Evolutionary conservation across 2,888 invertebrate species (phyloP).

Genomic region (Caenorhabditis afra): DNA sequence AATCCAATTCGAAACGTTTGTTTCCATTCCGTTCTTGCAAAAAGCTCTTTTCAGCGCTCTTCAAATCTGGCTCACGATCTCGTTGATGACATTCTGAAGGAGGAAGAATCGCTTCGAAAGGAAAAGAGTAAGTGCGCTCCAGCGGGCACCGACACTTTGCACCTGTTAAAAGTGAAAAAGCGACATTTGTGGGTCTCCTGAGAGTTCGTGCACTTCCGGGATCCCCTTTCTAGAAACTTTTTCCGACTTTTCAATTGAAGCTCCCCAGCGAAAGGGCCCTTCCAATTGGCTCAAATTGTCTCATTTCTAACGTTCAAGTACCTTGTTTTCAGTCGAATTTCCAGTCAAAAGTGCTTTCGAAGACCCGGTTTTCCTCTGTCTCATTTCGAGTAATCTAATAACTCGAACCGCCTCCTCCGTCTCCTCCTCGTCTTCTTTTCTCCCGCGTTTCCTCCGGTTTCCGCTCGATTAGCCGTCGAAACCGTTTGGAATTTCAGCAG

Average conservation of each 20-base stretch:
- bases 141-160: background rate
- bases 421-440: conserved; percentile 22
- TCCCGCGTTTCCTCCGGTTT: background rate
- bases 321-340: no score
- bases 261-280: background rate
- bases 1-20: conserved; percentile 41
- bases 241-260: background rate
- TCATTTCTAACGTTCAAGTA: no score
- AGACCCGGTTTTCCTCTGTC: conserved; percentile 21
- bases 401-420: conserved; percentile 10
- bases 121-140: no score
- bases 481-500: background rate
- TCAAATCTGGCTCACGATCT: no score
- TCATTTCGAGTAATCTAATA: conserved; percentile 38
- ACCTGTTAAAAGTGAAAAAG: background rate
- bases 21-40: conserved; percentile 9
- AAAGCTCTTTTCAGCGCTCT: conserved; percentile 1
- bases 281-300: background rate
- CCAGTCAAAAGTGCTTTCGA: conserved; percentile 11
- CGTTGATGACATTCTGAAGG: background rate
- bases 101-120: background rate
- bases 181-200: background rate
- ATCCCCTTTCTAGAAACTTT: background rate
- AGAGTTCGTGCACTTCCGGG: background rate
- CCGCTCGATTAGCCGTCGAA: no score